Percentiles rank a stretch among this genome's conserved stretches.
Conservation (phyloP, 1,140 invertebrate genomes). For the Acromyrmex charruanus region DNA sequence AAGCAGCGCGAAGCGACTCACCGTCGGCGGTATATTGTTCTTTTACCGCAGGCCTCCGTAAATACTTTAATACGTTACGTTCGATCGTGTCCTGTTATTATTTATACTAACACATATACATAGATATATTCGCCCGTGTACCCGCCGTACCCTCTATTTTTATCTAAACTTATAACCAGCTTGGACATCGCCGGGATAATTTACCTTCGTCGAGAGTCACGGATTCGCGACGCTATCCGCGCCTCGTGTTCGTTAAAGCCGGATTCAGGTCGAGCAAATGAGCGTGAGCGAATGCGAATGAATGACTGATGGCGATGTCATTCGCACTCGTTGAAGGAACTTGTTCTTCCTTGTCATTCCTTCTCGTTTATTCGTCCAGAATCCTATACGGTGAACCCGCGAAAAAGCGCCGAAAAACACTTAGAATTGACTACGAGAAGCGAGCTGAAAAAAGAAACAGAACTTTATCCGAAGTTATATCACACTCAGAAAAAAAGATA, state of each 20-base stretch:
- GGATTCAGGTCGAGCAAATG: neutral
- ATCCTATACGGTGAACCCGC: neutral
- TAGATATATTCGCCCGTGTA: slow-evolving; percentile 1
- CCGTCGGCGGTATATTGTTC: slow-evolving; percentile 3
- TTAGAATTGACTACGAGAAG: neutral
- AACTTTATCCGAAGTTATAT: neutral
- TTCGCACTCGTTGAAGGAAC: neutral
- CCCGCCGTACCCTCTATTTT: slow-evolving; percentile 35
- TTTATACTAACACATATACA: slow-evolving; percentile 36
- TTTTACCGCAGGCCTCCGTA: slow-evolving; percentile 42
- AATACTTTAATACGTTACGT: slow-evolving; percentile 55
- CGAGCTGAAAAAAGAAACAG: neutral
- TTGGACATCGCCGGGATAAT: neutral
- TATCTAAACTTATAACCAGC: slow-evolving; percentile 42
- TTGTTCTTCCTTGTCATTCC: neutral
- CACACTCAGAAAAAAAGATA: no score
- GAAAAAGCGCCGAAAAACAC: neutral
- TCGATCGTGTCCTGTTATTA: slow-evolving; percentile 45
- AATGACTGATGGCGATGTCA: neutral
- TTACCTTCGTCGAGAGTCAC: slow-evolving; percentile 26
- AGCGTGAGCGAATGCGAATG: neutral
- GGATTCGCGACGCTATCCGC: slow-evolving; percentile 4
- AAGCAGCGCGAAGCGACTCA: neutral
- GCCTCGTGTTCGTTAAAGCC: neutral
- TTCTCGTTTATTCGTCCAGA: neutral